Base-by-base conservation (phyloP, 2,888 invertebrate genomes). In the Dolichomitus sp. region DNA sequence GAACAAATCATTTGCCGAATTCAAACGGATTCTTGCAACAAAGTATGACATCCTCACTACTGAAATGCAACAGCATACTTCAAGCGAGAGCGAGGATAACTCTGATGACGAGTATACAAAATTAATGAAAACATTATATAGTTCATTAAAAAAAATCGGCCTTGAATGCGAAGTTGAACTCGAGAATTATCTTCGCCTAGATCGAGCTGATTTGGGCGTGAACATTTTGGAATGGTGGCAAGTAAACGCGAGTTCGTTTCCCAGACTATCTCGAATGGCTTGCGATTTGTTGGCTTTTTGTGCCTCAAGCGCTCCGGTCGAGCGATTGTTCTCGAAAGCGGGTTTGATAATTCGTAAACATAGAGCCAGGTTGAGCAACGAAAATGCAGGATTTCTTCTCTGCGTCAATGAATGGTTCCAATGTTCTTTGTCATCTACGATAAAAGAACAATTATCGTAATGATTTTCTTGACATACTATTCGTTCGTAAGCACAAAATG, bases 371-470 rank as follows among this genome's bases (percentile, higher is more conserved):
- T n/a, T n/a, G n/a, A n/a, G 77, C 14, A 50, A 78, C 30, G 11
- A 69, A 19, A 78, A 78, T 12, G 59, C 48, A 33, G 63, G 63
- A 37, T 23, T 52, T n/a, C 63, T 63, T 45, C 61, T 70, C 12
- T 78, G 69, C n/a, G 37, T 78, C 17, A 78, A 78, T 17, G 54
- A 70, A 12, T 78, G 70, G 77, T 78, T 78, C 27, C 52, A 68
- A 14, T 69, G 4, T 27, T 12, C 61, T 19, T 61, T 78, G 50
- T 23, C 66, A 1, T 4, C 50, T 37, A 40, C 5, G 37, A 61
- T 37, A 61, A 6, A 40, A 61, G 37, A 30, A 30, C 30, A 30
- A 5, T 30, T 30, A 30, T 30, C 30, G 30, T 30, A 30, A 30
- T 30, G 2, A 30, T 30, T 30, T 30, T 5, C 30, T 30, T 30